These are phyloP conservation scores for Drosophila yakuba DNA, from an alignment of 1,140 invertebrate genomes.

Conservation along the genomic window DNA sequence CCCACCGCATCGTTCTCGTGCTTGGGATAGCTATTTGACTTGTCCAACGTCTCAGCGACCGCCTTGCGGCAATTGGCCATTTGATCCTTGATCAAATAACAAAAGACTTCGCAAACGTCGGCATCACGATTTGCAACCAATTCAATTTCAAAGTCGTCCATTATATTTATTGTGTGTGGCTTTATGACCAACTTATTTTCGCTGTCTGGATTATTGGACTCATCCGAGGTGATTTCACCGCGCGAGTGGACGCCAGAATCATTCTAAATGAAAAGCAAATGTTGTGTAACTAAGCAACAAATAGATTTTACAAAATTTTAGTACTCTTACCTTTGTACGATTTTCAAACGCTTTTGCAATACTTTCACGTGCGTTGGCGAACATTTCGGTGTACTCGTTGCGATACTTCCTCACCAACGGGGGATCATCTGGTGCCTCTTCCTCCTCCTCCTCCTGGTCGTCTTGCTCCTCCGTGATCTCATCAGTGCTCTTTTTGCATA, in stretches of 20 bases:
- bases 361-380: constrained; percentile 28
- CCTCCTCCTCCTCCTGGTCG: constrained; percentile 14
- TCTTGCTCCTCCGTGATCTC: constrained; percentile 19
- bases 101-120: constrained; percentile 89
- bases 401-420: constrained; percentile 46
- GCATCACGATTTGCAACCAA: constrained; percentile 29
- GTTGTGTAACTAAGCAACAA: not conserved
- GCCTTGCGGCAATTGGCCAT: constrained; percentile 89
- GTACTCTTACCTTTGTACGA: constrained; percentile 32
- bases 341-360: constrained; percentile 57
- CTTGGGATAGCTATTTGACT: constrained; percentile 18
- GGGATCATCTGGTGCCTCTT: not conserved
- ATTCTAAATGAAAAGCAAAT: constrained; percentile 29
- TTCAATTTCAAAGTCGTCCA: constrained; percentile 48
- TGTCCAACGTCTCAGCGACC: constrained; percentile 86
- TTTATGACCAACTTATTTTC: constrained; percentile 23
- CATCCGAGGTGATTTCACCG: constrained; percentile 62
- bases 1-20: constrained; percentile 2
- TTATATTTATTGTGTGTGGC: constrained; percentile 7
- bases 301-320: too few relatives aligned
- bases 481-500: constrained; percentile 63
- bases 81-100: constrained; percentile 90
- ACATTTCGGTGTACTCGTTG: constrained; percentile 31
- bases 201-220: constrained; percentile 18
- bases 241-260: constrained; percentile 80